Conservation (phyloP, 2,888 invertebrate genomes). For the Margaritifera margaritifera region DNA sequence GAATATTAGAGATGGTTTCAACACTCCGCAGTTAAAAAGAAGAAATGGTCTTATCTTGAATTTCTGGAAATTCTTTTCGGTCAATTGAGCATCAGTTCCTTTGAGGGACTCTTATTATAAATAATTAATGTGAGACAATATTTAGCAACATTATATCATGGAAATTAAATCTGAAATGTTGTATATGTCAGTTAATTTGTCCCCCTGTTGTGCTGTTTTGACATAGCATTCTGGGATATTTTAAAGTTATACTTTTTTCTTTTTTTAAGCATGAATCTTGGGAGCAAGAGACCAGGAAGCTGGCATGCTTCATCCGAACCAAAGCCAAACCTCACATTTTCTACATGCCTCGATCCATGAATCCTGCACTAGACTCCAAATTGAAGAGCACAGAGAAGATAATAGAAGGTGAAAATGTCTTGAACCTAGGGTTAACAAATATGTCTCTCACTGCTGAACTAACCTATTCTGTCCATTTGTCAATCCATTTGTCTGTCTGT, state of each 20-base stretch:
- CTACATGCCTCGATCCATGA: slow-evolving; percentile 80
- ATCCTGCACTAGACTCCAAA: slow-evolving; percentile 48
- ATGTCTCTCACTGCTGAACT: not conserved
- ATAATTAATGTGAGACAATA: not conserved
- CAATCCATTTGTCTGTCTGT: not conserved
- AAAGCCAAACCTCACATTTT: slow-evolving; percentile 89
- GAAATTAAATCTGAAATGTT: not conserved
- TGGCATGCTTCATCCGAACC: slow-evolving; percentile 89
- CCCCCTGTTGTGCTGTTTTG: not conserved
- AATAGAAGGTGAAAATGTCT: slow-evolving; percentile 54
- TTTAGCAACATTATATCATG: not conserved
- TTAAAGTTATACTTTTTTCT: not conserved
- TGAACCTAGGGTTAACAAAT: not conserved
- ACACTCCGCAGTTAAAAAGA: no score
- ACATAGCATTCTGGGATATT: not conserved
- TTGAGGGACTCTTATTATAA: not conserved
- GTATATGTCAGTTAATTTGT: not conserved
- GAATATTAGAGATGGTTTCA: no score
- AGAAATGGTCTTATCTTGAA: no score
- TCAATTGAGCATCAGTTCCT: no score
- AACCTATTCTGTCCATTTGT: not conserved
- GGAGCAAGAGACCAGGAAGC: slow-evolving; percentile 85
- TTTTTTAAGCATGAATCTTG: slow-evolving; percentile 81
- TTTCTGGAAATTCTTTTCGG: no score
- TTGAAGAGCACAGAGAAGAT: slow-evolving; percentile 56